Evolutionary conservation across 2,888 invertebrate genomes (phyloP), one percentile per base, ranked within the genome.

Genomic region (Athalia cordata): DNA sequence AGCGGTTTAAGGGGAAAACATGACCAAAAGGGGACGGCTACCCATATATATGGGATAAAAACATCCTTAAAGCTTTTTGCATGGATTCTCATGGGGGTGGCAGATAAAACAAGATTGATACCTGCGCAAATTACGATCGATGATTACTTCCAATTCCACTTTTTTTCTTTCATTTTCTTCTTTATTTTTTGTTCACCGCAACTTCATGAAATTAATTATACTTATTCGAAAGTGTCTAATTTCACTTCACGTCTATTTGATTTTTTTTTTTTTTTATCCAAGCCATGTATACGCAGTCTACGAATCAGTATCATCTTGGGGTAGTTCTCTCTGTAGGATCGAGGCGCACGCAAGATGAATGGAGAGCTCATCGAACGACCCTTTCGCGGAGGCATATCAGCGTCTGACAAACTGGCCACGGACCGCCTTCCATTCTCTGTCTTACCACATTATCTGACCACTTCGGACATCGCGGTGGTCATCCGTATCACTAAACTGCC

Each of bases 361-460:
- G 61, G 80, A 74, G 75, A 74, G 76, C 79, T 77, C 78, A 29
- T 29, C 29, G 29, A 29, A 29, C 29, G 29, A 83, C 83, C 85
- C 29, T 29, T 29, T 84, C 84, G 84, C 84, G 85, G 84, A 85
- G 84, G 86, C 85, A 85, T 29, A 29, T 86, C 85, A 83, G 82
- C 81, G 83, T 81, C 87, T 87, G 88, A 89, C 88, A 88, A 88
- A 89, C 87, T 89, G 88, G 86, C 85, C 87, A 81, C 81, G 85
- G 85, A 83, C 86, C 85, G 85, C 85, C 85, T 84, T 81, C 86
- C 83, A 85, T 85, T 85, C 85, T 85, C 86, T 83, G 83, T 82
- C 83, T 84, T 84, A 86, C 86, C 88, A 85, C 87, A 88, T 88
- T 88, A 88, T 88, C 88, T 86, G 86, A 86, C 87, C 85, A 83